Percentiles rank a stretch among this genome's conserved stretches.
Evolutionary conservation across 30 jellyfish, hydroid and myxozoan species (phyloP).

Genomic region (Nemopilema nomurai): DNA sequence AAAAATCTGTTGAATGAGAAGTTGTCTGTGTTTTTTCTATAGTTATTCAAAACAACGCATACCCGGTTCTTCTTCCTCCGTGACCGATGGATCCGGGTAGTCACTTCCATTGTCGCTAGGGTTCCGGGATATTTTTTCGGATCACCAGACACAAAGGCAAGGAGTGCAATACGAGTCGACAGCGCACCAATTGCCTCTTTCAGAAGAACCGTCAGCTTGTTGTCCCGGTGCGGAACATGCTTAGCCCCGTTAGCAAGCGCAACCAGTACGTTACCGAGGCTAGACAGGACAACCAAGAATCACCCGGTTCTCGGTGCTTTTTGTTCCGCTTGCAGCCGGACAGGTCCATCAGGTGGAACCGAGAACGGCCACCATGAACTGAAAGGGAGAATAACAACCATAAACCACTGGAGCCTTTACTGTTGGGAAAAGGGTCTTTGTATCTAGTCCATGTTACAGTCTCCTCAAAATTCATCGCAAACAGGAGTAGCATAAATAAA

Average conservation of each 20-base stretch:
- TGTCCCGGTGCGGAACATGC: slow-evolving; percentile 93
- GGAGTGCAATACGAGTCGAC: slow-evolving; percentile 83
- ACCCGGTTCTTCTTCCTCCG: slow-evolving; percentile 87
- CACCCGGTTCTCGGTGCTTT: slow-evolving; percentile 64
- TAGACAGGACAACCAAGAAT: slow-evolving; percentile 90
- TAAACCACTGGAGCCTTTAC: no score
- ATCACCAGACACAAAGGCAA: slow-evolving; percentile 81
- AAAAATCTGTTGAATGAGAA: no score
- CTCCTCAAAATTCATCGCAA: no score
- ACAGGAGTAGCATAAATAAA: no score
- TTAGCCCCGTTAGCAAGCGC: slow-evolving; percentile 95
- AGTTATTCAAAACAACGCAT: not conserved
- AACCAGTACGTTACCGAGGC: slow-evolving; percentile 85
- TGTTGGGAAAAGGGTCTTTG: no score
- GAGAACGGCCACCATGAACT: slow-evolving; percentile 98
- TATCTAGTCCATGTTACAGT: no score
- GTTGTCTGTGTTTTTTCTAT: not conserved
- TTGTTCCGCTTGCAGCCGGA: slow-evolving; percentile 89
- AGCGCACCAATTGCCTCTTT: slow-evolving; percentile 92
- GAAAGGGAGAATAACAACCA: not conserved
- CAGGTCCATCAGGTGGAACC: slow-evolving; percentile 86
- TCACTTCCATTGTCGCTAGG: slow-evolving; percentile 82
- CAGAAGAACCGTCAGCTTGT: slow-evolving; percentile 80
- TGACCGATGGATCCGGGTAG: slow-evolving; percentile 90
- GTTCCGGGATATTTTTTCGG: slow-evolving; percentile 84